A percentile compares a stretch with the other conserved stretches of the same genome.
Evolutionary conservation across 2,113 vertebrate genomes (phyloP).

Genomic region (Myxocyprinus asiaticus): DNA sequence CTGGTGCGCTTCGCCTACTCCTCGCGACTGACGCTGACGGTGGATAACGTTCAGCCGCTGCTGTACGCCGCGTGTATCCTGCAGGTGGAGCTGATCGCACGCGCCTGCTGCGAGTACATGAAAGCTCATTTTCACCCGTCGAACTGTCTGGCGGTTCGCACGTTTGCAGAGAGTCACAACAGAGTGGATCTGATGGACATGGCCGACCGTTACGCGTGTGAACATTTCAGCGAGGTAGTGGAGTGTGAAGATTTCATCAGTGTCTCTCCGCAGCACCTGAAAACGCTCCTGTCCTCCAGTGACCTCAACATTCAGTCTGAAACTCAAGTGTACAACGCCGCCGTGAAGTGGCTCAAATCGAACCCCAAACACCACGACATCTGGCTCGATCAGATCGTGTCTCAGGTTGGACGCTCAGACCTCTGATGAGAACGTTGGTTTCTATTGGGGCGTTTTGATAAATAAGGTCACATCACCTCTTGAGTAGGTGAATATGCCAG

Average conservation of each 20-base stretch:
- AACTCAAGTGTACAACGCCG: conserved; percentile 91
- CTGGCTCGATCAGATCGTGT: conserved; percentile 93
- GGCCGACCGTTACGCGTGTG: conserved; percentile 93
- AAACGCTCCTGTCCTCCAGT: conserved; percentile 87
- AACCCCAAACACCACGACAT: conserved; percentile 89
- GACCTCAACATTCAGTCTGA: conserved; percentile 92
- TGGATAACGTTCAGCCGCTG: conserved; percentile 95
- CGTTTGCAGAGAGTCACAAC: conserved; percentile 95
- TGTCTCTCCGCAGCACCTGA: conserved; percentile 91
- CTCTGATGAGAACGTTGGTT: too few species aligned
- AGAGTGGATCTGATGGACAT: conserved; percentile 96
- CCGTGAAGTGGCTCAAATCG: conserved; percentile 93
- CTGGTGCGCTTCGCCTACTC: conserved; percentile 95
- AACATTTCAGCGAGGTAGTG: conserved; percentile 90
- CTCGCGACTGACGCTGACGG: conserved; percentile 86
- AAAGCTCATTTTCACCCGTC: conserved; percentile 96
- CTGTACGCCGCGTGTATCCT: conserved; percentile 96
- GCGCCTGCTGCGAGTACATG: conserved; percentile 98
- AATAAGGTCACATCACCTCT: not conserved
- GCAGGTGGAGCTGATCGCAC: conserved; percentile 92
- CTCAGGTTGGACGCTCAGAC: conserved; percentile 77
- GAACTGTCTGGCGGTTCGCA: conserved; percentile 93
- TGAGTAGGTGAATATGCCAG: not conserved
- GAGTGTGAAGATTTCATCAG: conserved; percentile 93
- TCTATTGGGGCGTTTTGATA: not conserved